Base-by-base conservation (phyloP, 2,113 vertebrate genomes). In the Grus americana region DNA sequence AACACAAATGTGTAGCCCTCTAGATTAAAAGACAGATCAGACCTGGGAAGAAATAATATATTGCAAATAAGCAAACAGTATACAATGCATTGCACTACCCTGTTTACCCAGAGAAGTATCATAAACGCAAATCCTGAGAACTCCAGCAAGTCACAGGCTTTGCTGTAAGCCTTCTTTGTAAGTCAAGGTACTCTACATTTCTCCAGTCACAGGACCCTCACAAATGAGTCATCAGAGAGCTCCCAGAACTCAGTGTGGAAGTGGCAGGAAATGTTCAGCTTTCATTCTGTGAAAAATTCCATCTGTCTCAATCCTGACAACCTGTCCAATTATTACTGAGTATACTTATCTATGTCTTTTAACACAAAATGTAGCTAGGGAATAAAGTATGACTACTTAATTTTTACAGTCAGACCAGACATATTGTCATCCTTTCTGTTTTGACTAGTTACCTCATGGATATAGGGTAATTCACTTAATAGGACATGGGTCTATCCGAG, bases 1-100 rank as follows among this genome's bases (percentile, higher is more conserved):
- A 99, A 98, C 36, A 99, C 98, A 83, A 98, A 99, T 3, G 89
- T 68, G 36, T 99, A 99, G 59, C 98, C 98, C 95, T 98, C 98
- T 76, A 98, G 80, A 88, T 98, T 99, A 89, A 99, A 99, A 79
- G 99, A 98, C 57, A 99, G 97, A 95, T 99, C 99, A 68, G 99
- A 99, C 76, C 99, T 99, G 92, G 36, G n/a, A 91, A 71, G 10
- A 95, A 94, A 81, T 49, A 90, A 6, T 61, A 44, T 29, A 81
- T 1, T 34, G 16, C 24, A 79, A 88, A 83, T n/a, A 90, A 88
- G 27, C 10, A 76, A 94, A 92, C 26, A 66, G 27, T 7, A 62
- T 6, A 38, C 36, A 57, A 34, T 16, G 30, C 24, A 79, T 42
- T 76, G 44, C 30, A 83, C 36, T 58, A 59, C 19, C 20, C 65